phyloP scores from a whole-genome alignment of 2,888 invertebrate species.

The Latrodectus elegans region DNA sequence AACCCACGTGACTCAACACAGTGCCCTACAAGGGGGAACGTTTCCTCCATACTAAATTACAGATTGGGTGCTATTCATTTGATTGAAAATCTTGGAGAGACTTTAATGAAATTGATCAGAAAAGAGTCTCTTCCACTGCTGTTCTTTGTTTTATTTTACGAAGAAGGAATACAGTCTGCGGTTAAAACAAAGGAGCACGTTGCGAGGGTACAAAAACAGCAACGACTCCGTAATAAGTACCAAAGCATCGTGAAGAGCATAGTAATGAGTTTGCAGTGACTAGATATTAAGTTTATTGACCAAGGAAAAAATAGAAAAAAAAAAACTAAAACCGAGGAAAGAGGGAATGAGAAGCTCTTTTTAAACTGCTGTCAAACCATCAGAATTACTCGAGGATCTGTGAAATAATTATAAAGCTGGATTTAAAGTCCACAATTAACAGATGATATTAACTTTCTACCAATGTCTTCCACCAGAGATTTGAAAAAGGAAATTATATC shows the following conservation, averaged over 20 bases:
- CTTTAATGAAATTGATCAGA: no score
- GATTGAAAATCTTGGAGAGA: no score
- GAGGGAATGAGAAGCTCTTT: conserved; percentile 13
- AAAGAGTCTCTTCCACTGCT: no score
- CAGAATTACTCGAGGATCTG: conserved; percentile 33
- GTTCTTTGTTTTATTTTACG: no score
- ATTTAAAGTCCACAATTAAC: conserved; percentile 14
- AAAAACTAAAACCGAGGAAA: conserved; percentile 17
- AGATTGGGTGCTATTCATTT: no score
- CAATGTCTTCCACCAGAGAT: no score
- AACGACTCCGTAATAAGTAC: conserved; percentile 25
- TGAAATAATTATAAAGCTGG: conserved; percentile 36
- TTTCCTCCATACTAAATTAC: no score
- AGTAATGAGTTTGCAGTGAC: conserved; percentile 38
- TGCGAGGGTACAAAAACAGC: conserved; percentile 32
- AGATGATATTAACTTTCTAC: background rate
- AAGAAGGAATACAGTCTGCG: no score
- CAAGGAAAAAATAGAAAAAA: conserved; percentile 21
- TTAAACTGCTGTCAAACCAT: conserved; percentile 21
- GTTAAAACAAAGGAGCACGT: conserved; percentile 34
- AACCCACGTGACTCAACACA: no score
- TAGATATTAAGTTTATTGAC: conserved; percentile 44
- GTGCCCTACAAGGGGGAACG: no score
- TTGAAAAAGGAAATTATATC: no score
- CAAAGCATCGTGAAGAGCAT: conserved; percentile 24